Base-by-base conservation (phyloP, 2,113 vertebrate genomes). In the Tachysurus vachellii region DNA sequence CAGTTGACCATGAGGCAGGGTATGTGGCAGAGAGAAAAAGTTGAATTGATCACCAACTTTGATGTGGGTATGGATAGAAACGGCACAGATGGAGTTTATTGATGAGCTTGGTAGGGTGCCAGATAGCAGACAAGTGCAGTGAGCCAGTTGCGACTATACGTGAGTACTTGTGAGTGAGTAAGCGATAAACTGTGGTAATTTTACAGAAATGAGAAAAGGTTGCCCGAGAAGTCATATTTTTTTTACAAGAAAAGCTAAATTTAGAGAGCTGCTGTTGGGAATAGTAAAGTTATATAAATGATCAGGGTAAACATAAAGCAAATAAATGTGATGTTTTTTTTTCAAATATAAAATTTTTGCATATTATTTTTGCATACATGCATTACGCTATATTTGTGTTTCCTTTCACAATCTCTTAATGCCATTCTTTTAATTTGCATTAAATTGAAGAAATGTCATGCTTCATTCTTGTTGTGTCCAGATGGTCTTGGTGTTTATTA, bases 21-120 rank as follows among this genome's bases (percentile, higher is more conserved):
- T 23, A 62, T 57, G n/a, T 76, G 31, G 36, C 6, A 62, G 54
- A 76, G 71, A 50, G 9, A 44, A 59, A 61, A 47, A 1, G 23
- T 28, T 76, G 26, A 59, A 61, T 57, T 85, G 70, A 85, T 85
- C 70, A 59, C 53, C 53, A 61, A 28, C 26, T 85, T 59, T 59
- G 54, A 59, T 85, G 84, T 66, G 47, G 13, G 59, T 42, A 19
- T 21, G 28, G 47, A 80, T 16, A 79, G 44, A 79, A 28, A 19
- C 44, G 23, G 26, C 84, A 77, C 75, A 80, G 73, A 79, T 80
- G 61, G 75, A 66, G 84, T 36, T 80, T 80, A 86, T 77, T 66
- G 59, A 85, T 85, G 73, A 64, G 73, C 84, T 85, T 79, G 59
- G 56, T 64, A 26, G 73, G 85, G 57, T 61, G 68, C 80, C 56